A percentile compares a stretch with the other conserved stretches of the same genome.
Conservation (phyloP, 2,888 invertebrate species). For the Archips crataeganus region DNA sequence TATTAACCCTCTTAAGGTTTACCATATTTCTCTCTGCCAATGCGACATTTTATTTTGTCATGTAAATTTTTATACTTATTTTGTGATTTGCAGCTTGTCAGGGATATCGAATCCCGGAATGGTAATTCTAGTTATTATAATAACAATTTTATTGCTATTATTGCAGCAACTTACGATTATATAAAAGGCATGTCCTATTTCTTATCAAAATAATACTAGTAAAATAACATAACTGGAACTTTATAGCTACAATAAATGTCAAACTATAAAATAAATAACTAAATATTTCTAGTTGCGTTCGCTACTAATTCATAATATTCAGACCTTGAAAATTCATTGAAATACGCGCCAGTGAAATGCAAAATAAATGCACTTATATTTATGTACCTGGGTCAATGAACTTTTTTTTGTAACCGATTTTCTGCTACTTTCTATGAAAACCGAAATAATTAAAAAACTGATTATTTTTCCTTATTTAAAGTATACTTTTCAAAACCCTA, state of each 20-base stretch:
- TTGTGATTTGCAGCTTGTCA: not conserved
- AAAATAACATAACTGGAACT: not conserved
- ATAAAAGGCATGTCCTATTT: conserved; percentile 8
- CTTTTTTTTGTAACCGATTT: no score
- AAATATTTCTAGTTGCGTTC: not conserved
- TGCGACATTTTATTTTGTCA: not conserved
- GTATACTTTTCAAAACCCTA: no score
- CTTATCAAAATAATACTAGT: not conserved
- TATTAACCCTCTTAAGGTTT: no score
- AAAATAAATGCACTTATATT: not conserved
- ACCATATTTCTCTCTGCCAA: no score
- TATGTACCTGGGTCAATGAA: no score
- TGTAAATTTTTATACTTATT: not conserved
- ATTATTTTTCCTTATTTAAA: no score
- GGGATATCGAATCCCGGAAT: not conserved
- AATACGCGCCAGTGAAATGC: not conserved
- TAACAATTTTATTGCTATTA: not conserved
- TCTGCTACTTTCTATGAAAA: no score
- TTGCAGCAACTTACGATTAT: not conserved
- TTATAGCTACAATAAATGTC: not conserved
- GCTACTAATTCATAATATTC: not conserved
- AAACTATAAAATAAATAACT: not conserved
- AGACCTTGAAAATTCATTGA: not conserved
- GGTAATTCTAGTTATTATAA: not conserved
- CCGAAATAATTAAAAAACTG: no score